A percentile compares a stretch with the other conserved stretches of the same genome.
phyloP scores from a whole-genome alignment of 2,797 vertebrate genomes.

The Girardinus metallicus region DNA sequence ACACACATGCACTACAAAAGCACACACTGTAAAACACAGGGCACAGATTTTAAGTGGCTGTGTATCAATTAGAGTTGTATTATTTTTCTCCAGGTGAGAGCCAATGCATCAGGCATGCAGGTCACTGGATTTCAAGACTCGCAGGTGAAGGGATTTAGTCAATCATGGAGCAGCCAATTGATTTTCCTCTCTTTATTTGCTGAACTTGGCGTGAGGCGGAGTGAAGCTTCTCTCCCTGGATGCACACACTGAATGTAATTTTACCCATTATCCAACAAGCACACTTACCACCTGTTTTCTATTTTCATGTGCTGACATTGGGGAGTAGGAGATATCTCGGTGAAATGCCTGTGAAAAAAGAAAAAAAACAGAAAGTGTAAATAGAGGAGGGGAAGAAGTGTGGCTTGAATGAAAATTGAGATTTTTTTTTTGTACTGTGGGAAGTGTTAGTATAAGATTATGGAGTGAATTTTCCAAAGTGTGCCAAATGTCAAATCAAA shows the following conservation, averaged over 20 bases:
- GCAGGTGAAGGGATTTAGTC: slow-evolving; percentile 64
- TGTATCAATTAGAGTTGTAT: slow-evolving; percentile 60
- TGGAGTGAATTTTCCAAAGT: slow-evolving; percentile 21
- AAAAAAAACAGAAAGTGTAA: slow-evolving; percentile 15
- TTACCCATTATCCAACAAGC: slow-evolving; percentile 51
- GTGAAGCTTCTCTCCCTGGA: slow-evolving; percentile 47
- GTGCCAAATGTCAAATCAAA: slow-evolving; percentile 43
- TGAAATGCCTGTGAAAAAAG: slow-evolving; percentile 34
- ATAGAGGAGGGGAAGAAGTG: slow-evolving; percentile 13
- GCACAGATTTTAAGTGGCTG: slow-evolving; percentile 13
- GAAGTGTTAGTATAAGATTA: slow-evolving; percentile 29
- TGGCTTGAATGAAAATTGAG: slow-evolving; percentile 15
- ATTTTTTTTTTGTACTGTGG: slow-evolving; percentile 10
- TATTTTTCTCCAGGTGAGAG: slow-evolving; percentile 54
- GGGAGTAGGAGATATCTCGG: slow-evolving; percentile 51
- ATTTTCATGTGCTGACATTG: slow-evolving; percentile 64
- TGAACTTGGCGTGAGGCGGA: slow-evolving; percentile 57
- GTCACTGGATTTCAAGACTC: slow-evolving; percentile 65
- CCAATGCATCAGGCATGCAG: slow-evolving; percentile 50
- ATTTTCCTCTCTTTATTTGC: slow-evolving; percentile 70
- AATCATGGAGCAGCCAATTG: slow-evolving; percentile 65
- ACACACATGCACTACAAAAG: background rate
- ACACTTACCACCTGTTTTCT: slow-evolving; percentile 69
- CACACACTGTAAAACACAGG: background rate
- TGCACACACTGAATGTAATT: slow-evolving; percentile 68